Evolutionary conservation across 2,797 vertebrate species (phyloP).

Genomic region (Melopsittacus undulatus): DNA sequence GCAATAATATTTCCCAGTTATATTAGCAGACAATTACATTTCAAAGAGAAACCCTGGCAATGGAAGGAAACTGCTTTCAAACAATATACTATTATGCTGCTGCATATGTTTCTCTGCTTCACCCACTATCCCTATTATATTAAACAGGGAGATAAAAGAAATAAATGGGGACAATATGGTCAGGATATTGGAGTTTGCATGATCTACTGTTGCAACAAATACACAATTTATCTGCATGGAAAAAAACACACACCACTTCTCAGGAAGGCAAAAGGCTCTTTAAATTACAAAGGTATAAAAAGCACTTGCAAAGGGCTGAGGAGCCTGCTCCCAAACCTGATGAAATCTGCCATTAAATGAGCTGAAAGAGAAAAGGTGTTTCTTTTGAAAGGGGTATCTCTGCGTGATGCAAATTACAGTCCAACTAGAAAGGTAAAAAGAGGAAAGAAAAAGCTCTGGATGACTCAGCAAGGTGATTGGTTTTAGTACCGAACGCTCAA

Average conservation of each 20-base stretch:
- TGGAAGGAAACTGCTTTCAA: conserved; percentile 33
- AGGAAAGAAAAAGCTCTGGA: not conserved
- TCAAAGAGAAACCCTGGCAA: conserved; percentile 42
- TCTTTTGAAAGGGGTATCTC: not conserved
- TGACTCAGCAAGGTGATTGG: conserved; percentile 1
- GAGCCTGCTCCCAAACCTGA: not conserved
- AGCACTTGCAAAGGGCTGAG: not conserved
- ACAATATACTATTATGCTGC: not conserved
- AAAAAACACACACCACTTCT: not conserved
- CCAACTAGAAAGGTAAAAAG: not conserved
- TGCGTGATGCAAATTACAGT: not conserved
- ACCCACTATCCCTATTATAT: not conserved
- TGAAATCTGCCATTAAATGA: conserved; percentile 1
- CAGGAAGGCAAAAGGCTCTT: conserved; percentile 7
- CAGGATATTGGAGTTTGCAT: conserved; percentile 1
- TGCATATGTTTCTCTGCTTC: conserved; percentile 23
- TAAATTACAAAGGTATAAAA: not conserved
- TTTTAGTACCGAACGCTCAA: not conserved
- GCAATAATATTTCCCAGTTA: not conserved
- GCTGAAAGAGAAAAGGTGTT: conserved; percentile 14
- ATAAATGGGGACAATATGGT: conserved; percentile 31
- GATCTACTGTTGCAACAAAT: conserved; percentile 8
- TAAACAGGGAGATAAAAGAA: conserved; percentile 48
- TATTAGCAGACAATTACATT: conserved; percentile 35
- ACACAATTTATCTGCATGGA: not conserved